Conservation (phyloP, 2,888 invertebrate genomes). For the Troides oblongomaculatus region DNA sequence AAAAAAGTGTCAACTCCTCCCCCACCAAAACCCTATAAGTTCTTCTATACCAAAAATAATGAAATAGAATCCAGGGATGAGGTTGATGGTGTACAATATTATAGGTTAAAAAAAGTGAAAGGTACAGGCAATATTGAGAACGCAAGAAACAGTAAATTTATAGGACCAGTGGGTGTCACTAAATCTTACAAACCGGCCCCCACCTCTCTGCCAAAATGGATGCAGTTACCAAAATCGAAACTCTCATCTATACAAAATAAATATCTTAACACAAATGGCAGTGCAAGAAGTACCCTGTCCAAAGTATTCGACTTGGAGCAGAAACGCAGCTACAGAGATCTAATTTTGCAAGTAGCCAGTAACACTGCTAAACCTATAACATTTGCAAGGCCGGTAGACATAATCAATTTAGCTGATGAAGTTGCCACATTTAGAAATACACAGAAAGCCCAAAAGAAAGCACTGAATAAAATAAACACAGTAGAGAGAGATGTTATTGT, state of each 20-base stretch:
- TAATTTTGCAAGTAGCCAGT: slow-evolving; percentile 66
- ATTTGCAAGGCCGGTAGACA: slow-evolving; percentile 49
- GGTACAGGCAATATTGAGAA: slow-evolving; percentile 49
- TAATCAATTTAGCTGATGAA: slow-evolving; percentile 60
- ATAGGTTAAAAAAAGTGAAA: slow-evolving; percentile 52
- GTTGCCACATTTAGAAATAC: slow-evolving; percentile 60
- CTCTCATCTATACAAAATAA: slow-evolving; percentile 50
- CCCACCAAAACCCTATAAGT: slow-evolving; percentile 55
- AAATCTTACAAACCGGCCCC: slow-evolving; percentile 62
- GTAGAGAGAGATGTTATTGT: slow-evolving; percentile 51
- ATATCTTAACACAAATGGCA: slow-evolving; percentile 57
- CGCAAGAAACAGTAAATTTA: slow-evolving; percentile 60
- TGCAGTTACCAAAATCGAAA: slow-evolving; percentile 54
- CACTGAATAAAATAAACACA: slow-evolving; percentile 60
- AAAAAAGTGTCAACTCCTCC: slow-evolving; percentile 57
- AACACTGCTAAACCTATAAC: slow-evolving; percentile 47
- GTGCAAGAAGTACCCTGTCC: slow-evolving; percentile 60
- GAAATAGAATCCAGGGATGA: slow-evolving; percentile 42
- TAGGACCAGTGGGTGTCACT: slow-evolving; percentile 59
- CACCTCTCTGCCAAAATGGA: slow-evolving; percentile 58
- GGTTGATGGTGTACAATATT: slow-evolving; percentile 50
- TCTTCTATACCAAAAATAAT: slow-evolving; percentile 46
- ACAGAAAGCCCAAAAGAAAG: slow-evolving; percentile 56
- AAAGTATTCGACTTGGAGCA: slow-evolving; percentile 80
- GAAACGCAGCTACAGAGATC: slow-evolving; percentile 77